These are phyloP conservation scores for Alviniconcha strummeri DNA, from an alignment of 2,888 invertebrate species.

Conservation along the genomic window DNA sequence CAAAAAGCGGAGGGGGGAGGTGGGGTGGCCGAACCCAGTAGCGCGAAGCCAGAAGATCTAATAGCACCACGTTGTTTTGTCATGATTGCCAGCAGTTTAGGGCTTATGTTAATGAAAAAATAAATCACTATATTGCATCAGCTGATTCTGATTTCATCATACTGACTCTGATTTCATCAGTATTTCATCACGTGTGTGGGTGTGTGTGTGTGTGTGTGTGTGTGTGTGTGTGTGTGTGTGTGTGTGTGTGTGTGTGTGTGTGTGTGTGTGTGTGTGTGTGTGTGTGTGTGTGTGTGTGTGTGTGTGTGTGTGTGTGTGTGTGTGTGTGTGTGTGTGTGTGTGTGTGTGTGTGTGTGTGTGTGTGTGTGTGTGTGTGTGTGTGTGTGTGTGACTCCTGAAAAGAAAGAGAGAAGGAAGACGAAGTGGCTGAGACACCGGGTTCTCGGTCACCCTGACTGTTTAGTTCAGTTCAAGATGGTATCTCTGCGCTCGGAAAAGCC, in stretches of 20 bases:
- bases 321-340: neutral
- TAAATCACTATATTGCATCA: too few species aligned
- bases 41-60: too few species aligned
- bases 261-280: slow-evolving; percentile 11
- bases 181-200: too few species aligned
- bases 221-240: neutral
- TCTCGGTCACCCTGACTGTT: too few species aligned
- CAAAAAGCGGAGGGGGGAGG: neutral
- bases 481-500: too few species aligned
- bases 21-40: too few species aligned
- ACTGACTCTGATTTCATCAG: too few species aligned
- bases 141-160: too few species aligned
- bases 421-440: too few species aligned
- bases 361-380: neutral
- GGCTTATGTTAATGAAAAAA: too few species aligned
- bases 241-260: neutral
- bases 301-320: slow-evolving; percentile 1
- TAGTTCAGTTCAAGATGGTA: too few species aligned
- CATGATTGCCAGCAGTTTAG: too few species aligned
- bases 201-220: neutral
- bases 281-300: neutral
- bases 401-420: neutral
- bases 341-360: slow-evolving; percentile 13
- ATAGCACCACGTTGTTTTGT: neutral
- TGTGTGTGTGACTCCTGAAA: neutral